These are phyloP conservation scores for Megaceryle torquata DNA, from an alignment of 2,113 vertebrate genomes.

Conservation along the genomic window DNA sequence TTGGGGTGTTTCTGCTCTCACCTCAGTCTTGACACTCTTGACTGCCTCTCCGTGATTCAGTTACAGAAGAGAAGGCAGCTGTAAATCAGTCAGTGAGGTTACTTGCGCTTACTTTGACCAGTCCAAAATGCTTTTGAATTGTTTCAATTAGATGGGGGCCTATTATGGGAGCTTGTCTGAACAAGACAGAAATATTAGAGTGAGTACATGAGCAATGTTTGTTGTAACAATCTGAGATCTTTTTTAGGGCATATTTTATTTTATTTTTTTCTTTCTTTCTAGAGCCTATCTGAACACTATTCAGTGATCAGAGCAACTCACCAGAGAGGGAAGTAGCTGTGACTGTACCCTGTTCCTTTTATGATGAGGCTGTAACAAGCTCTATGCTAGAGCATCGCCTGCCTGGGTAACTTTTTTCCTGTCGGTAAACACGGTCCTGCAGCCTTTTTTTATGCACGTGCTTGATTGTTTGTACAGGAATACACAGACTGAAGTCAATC, in stretches of 20 bases:
- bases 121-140: background rate
- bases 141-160: background rate
- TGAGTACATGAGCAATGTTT: background rate
- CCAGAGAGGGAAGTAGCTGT: background rate
- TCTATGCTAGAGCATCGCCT: background rate
- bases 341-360: background rate
- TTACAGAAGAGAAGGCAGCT: background rate
- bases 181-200: background rate
- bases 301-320: background rate
- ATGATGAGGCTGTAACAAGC: background rate
- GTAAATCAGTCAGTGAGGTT: background rate
- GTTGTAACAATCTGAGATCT: background rate
- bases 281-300: background rate
- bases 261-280: background rate
- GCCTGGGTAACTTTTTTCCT: background rate
- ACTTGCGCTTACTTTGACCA: background rate
- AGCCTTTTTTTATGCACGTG: background rate
- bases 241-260: rapidly evolving
- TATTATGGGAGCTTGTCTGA: background rate
- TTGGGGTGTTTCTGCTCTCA: background rate
- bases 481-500: background rate
- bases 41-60: background rate
- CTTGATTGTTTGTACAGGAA: background rate
- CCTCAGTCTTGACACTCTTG: background rate
- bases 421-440: background rate